Conservation (phyloP, 2,888 invertebrate genomes). For the Drosophila algonquin region DNA sequence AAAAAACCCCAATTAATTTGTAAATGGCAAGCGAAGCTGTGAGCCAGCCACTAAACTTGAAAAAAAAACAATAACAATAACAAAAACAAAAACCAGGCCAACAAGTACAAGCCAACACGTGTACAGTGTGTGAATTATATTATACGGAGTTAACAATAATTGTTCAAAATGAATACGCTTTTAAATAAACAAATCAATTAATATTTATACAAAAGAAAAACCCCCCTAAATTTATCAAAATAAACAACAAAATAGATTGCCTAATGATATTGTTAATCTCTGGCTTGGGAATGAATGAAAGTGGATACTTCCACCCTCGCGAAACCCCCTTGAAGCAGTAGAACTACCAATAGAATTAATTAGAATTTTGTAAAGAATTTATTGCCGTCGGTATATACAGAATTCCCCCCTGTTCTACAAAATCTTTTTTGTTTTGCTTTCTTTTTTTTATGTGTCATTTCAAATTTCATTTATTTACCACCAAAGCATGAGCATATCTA, state of each 20-base stretch:
- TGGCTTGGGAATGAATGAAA: not conserved
- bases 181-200: not conserved
- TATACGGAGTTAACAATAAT: not conserved
- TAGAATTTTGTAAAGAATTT: not conserved
- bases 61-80: no score
- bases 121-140: not conserved
- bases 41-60: constrained; percentile 30
- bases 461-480: not conserved
- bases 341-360: no score
- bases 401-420: not conserved
- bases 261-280: no score
- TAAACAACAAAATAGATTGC: no score
- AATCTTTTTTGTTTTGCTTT: not conserved
- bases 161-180: not conserved
- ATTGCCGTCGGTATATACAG: constrained; percentile 35
- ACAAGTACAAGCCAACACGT: not conserved
- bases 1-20: constrained; percentile 62
- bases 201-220: not conserved
- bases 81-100: constrained; percentile 29
- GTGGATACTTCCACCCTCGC: no score
- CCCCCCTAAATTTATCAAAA: no score
- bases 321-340: not conserved
- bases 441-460: not conserved
- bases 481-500: not conserved
- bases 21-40: constrained; percentile 52